Evolutionary conservation across 2,888 invertebrate species (phyloP).

Genomic region (Incurvaria masculella): DNA sequence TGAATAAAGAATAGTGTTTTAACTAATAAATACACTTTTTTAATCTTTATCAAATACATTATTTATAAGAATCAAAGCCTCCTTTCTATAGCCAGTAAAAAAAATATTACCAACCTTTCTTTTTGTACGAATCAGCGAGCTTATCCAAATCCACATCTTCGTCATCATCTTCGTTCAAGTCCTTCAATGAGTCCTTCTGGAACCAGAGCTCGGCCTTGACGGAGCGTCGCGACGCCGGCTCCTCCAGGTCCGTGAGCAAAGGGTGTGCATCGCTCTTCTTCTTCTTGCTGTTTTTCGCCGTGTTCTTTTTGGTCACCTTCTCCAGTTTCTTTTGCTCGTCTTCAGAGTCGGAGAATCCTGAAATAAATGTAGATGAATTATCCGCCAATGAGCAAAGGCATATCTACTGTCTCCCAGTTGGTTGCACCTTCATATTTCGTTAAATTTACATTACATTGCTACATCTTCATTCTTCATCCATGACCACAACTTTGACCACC

Average conservation of each 20-base stretch:
- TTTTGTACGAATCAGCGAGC: constrained; percentile 67
- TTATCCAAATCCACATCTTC: constrained; percentile 86
- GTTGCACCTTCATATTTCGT: not conserved
- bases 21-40: too few relatives aligned
- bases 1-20: constrained; percentile 4
- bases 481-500: too few relatives aligned
- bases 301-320: constrained; percentile 41
- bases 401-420: constrained; percentile 1
- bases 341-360: constrained; percentile 66
- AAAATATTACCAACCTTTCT: constrained; percentile 62
- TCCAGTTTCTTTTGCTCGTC: constrained; percentile 39
- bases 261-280: constrained; percentile 56
- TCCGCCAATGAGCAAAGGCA: not conserved
- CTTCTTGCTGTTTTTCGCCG: constrained; percentile 34
- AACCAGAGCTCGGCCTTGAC: constrained; percentile 86
- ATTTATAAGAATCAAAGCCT: too few relatives aligned
- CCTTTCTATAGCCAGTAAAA: too few relatives aligned
- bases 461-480: too few relatives aligned
- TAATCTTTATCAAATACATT: too few relatives aligned
- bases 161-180: constrained; percentile 77
- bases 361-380: not conserved
- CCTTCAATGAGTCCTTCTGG: constrained; percentile 78
- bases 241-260: constrained; percentile 75
- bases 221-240: constrained; percentile 69
- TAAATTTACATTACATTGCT: too few relatives aligned